phyloP scores from a whole-genome alignment of 2,113 vertebrate species.

The Emydura subglobosa region DNA sequence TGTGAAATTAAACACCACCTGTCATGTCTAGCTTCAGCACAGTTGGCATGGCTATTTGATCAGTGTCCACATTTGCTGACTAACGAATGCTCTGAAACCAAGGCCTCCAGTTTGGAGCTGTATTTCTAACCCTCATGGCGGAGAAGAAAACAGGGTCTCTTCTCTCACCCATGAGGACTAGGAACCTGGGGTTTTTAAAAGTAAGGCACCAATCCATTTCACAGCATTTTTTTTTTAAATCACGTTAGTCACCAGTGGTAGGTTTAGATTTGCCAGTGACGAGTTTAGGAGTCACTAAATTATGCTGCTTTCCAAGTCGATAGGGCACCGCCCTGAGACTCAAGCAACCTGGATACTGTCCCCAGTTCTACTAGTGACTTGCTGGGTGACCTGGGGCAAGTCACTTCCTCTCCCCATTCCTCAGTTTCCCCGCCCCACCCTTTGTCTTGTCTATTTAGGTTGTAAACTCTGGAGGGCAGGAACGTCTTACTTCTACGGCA shows the following conservation, averaged over 20 bases:
- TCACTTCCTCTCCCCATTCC: background rate
- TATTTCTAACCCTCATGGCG: background rate
- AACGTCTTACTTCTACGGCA: background rate
- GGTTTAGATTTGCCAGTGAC: background rate
- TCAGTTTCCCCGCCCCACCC: background rate
- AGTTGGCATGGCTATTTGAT: background rate
- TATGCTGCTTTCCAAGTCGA: background rate
- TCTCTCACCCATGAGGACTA: background rate
- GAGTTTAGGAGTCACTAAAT: too few species aligned
- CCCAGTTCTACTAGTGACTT: background rate
- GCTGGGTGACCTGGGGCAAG: background rate
- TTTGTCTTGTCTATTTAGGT: background rate
- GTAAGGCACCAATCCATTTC: accelerated
- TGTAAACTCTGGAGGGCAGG: background rate
- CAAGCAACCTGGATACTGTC: background rate
- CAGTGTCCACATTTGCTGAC: accelerated
- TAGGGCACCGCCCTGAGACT: background rate
- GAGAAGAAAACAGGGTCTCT: background rate
- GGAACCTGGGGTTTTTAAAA: background rate
- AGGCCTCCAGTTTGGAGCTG: background rate
- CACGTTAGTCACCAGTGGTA: background rate
- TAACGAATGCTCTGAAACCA: background rate
- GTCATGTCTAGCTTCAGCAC: background rate
- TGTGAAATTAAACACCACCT: accelerated
- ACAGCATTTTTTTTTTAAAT: background rate